phyloP scores from a whole-genome alignment of 2,797 vertebrate species.

The Chelidonichthys spinosus region DNA sequence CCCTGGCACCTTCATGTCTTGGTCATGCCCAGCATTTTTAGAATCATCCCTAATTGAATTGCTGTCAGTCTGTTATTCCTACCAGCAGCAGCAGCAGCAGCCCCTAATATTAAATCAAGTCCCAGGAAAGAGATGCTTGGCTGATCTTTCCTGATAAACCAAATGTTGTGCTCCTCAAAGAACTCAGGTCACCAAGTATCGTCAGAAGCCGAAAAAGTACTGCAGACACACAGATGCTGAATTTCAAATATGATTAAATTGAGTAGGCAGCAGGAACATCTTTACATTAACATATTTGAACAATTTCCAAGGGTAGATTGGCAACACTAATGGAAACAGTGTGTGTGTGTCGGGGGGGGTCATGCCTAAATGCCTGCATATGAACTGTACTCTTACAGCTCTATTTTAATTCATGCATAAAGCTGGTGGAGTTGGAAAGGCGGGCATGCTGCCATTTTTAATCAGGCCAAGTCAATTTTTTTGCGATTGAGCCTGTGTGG shows the following conservation, averaged over 20 bases:
- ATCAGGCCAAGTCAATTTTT: slow-evolving; percentile 31
- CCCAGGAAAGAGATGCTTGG: slow-evolving; percentile 70
- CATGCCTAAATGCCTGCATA: slow-evolving; percentile 24
- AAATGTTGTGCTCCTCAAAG: slow-evolving; percentile 68
- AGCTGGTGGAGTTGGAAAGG: slow-evolving; percentile 27
- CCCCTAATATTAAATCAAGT: slow-evolving; percentile 74
- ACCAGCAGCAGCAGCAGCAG: slow-evolving; percentile 63
- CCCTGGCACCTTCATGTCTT: slow-evolving; percentile 54
- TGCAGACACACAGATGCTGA: slow-evolving; percentile 62
- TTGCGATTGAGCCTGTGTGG: slow-evolving; percentile 29
- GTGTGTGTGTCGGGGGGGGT: background rate
- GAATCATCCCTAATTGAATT: slow-evolving; percentile 78
- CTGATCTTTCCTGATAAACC: slow-evolving; percentile 75
- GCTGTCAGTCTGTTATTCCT: slow-evolving; percentile 65
- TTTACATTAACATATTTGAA: slow-evolving; percentile 70
- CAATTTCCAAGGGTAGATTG: slow-evolving; percentile 49
- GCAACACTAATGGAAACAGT: slow-evolving; percentile 42
- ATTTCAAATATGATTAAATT: slow-evolving; percentile 75
- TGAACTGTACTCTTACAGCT: slow-evolving; percentile 2
- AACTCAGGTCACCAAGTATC: slow-evolving; percentile 63
- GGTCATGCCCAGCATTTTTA: slow-evolving; percentile 70
- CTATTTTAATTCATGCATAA: slow-evolving; percentile 15
- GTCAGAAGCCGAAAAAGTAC: slow-evolving; percentile 53
- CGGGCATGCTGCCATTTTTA: slow-evolving; percentile 28
- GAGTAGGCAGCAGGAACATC: slow-evolving; percentile 58